Percentiles rank a stretch among this genome's conserved stretches.
Conservation (phyloP, 2,797 vertebrate species). For the Crax fasciolata region DNA sequence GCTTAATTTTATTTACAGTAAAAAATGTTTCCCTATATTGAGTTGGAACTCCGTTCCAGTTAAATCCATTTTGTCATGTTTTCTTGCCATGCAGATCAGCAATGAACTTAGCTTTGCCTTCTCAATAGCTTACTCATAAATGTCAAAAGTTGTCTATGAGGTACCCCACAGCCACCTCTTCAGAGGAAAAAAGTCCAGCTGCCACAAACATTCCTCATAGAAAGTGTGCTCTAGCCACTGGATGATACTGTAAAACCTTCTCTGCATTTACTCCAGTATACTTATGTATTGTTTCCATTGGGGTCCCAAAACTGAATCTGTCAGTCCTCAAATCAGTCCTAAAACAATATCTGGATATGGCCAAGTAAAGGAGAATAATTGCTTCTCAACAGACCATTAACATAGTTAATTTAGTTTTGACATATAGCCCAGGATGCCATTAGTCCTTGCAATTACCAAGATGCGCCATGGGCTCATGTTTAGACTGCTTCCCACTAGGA, state of each 20-base stretch:
- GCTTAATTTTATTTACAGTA: not conserved
- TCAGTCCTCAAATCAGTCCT: not conserved
- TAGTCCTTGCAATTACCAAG: not conserved
- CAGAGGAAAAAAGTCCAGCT: not conserved
- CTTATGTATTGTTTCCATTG: not conserved
- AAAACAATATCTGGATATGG: not conserved
- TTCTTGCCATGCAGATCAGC: not conserved
- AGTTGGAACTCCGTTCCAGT: not conserved
- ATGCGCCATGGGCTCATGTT: not conserved
- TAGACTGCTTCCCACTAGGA: not conserved
- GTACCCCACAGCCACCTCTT: not conserved
- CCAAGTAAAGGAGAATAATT: not conserved
- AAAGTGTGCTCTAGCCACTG: not conserved
- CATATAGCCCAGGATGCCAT: not conserved
- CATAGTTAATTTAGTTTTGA: not conserved
- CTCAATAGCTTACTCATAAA: not conserved
- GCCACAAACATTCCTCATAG: not conserved
- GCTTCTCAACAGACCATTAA: not conserved
- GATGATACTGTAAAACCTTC: not conserved
- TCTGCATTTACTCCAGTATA: not conserved
- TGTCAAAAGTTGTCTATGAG: not conserved
- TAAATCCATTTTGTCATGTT: not conserved
- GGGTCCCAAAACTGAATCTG: not conserved
- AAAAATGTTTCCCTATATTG: not conserved
- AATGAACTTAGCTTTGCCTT: not conserved